Percentiles rank a stretch among this genome's conserved stretches.
Conservation (phyloP, 2,797 vertebrate genomes). For the Neosilurus hyrtlii region DNA sequence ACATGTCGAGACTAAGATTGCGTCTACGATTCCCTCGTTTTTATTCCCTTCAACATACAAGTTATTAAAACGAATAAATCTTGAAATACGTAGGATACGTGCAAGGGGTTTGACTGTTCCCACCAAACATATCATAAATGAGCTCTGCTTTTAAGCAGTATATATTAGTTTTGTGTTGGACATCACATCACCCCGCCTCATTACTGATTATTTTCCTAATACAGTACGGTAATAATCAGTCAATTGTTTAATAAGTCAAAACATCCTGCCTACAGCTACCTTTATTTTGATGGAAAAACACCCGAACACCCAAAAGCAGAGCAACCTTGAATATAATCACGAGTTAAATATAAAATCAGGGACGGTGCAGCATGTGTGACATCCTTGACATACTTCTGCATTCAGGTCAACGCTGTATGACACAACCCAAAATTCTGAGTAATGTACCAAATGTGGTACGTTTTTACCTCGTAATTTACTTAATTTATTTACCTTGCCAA, state of each 20-base stretch:
- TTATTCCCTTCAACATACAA: too few relatives aligned
- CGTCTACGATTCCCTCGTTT: too few relatives aligned
- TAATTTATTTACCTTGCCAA: neutral
- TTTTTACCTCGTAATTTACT: neutral
- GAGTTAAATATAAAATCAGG: constrained; percentile 27
- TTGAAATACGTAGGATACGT: too few relatives aligned
- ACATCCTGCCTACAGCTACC: neutral
- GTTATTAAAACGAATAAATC: too few relatives aligned
- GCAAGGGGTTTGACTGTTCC: too few relatives aligned
- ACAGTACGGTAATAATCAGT: neutral
- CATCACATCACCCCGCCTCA: neutral
- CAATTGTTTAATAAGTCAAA: too few relatives aligned
- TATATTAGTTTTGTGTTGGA: too few relatives aligned
- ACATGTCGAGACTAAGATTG: too few relatives aligned
- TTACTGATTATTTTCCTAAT: neutral
- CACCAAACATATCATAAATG: too few relatives aligned
- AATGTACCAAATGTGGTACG: too few relatives aligned
- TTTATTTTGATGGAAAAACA: neutral
- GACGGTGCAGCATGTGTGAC: constrained; percentile 27
- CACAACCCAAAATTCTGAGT: neutral
- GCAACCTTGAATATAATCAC: neutral
- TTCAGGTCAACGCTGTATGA: neutral
- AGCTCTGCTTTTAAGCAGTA: too few relatives aligned
- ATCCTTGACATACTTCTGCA: constrained; percentile 20
- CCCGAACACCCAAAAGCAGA: neutral